phyloP scores from a whole-genome alignment of 92 coral and sea anemone species.

The Virgularia gustaviana region DNA sequence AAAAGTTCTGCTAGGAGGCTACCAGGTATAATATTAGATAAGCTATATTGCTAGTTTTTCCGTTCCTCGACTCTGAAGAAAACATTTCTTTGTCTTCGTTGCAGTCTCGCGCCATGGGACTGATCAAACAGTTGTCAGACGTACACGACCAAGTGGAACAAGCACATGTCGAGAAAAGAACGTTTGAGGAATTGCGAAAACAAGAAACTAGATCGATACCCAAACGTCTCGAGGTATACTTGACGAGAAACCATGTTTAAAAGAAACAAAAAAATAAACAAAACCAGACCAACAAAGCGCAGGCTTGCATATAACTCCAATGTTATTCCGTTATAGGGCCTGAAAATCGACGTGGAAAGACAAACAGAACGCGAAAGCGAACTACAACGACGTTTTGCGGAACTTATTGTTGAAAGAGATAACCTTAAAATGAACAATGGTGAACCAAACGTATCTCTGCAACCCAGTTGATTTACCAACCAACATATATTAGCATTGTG shows the following conservation, averaged over 20 bases:
- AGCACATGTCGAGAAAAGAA: conserved; percentile 79
- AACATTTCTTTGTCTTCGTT: conserved; percentile 5
- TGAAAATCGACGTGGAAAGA: conserved; percentile 77
- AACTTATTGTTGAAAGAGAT: conserved; percentile 73
- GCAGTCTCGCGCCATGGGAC: conserved; percentile 94
- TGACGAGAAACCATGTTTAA: neutral
- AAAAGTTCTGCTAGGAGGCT: conserved; percentile 95
- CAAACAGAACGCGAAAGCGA: conserved; percentile 96
- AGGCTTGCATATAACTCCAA: neutral
- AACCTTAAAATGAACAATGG: conserved; percentile 43
- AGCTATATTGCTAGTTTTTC: neutral
- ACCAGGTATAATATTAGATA: conserved; percentile 79
- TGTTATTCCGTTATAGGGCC: conserved; percentile 47
- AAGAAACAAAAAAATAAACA: neutral
- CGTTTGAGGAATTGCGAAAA: conserved; percentile 76
- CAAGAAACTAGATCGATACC: conserved; percentile 87
- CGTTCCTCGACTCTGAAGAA: too few relatives aligned
- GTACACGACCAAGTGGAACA: conserved; percentile 91
- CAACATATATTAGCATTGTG: too few relatives aligned
- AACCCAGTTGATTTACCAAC: too few relatives aligned
- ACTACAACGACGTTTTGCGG: conserved; percentile 74
- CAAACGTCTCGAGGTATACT: conserved; percentile 76
- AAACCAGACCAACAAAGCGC: neutral
- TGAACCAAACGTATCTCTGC: too few relatives aligned
- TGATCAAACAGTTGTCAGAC: conserved; percentile 83